Base-by-base conservation (phyloP, 1,140 invertebrate genomes). In the Globodera ellingtonae region DNA sequence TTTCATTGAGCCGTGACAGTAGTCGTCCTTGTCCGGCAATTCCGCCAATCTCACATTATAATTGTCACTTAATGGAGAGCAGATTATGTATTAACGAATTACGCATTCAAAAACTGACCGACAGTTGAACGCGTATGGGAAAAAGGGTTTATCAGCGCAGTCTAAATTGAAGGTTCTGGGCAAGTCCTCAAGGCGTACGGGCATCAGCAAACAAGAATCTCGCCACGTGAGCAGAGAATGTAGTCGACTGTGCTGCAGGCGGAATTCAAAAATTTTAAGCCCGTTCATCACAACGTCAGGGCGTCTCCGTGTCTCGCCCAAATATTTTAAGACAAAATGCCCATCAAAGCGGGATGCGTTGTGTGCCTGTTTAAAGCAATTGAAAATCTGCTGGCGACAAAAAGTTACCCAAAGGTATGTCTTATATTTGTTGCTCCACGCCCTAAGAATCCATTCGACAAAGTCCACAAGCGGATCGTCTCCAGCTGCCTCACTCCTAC, bases 1-100 rank as follows among this genome's bases (percentile, higher is more conserved):
- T n/a, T 70, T 70, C 67, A 70, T 70, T 15, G 67, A 70, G 24
- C 67, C 67, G 9, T 15, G 67, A 13, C 67, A 70, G 24, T 70
- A 70, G 24, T 70, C 9, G 4, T 70, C 15, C 24, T 70, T 70
- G 6, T 13, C 56, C 56, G 56, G 56, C 35, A 35, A 35, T 35
- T 35, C 35, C 35, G 35, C 2, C 35, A 35, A 35, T 35, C 35
- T 35, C 35, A 35, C 35, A 35, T 35, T 35, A 35, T 35, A 35
- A 35, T 35, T 35, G 0, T 35, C 35, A 1, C 35, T 59, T 9
- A 47, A 70, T 70, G 67, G 0, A 18, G 67, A 35, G 35, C 18
- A 24, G 5, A 18, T 0, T 7, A 35, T 35, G 35, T 35, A 35
- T 35, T 35, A 35, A 35, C 2, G 35, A 35, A 35, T 35, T 35